These are phyloP conservation scores for Chloromyia formosa DNA, from an alignment of 2,888 invertebrate genomes.

Conservation along the genomic window DNA sequence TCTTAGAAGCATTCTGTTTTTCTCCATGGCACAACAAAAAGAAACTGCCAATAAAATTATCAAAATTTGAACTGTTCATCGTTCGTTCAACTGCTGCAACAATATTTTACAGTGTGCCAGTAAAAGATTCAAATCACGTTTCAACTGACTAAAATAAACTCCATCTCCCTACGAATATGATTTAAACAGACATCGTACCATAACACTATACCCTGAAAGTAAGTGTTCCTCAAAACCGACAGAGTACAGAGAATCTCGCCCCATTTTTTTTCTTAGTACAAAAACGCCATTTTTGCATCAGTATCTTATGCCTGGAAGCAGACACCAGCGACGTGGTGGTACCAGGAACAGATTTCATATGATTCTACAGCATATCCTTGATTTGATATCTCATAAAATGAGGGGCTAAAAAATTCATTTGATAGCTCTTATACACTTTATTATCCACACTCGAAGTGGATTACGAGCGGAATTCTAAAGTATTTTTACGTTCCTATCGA, in stretches of 20 bases:
- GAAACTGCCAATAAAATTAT: no score
- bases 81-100: not conserved
- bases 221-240: not conserved
- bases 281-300: no score
- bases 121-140: slow-evolving; percentile 50
- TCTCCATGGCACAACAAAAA: no score
- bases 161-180: slow-evolving; percentile 45
- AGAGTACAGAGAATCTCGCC: slow-evolving; percentile 9
- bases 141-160: slow-evolving; percentile 45
- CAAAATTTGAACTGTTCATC: no score
- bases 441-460: slow-evolving; percentile 42
- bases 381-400: slow-evolving; percentile 49
- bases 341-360: slow-evolving; percentile 38
- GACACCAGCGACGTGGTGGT: slow-evolving; percentile 5
- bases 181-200: slow-evolving; percentile 36
- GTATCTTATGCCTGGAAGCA: not conserved
- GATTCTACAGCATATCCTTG: slow-evolving; percentile 45
- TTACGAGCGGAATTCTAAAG: slow-evolving; percentile 27
- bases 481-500: slow-evolving; percentile 16
- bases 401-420: slow-evolving; percentile 48
- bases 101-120: slow-evolving; percentile 23
- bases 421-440: slow-evolving; percentile 49
- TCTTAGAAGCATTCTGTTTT: no score
- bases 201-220: not conserved
- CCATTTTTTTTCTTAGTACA: not conserved